Conservation (phyloP, 2,888 invertebrate species). For the Cheilosia pagana region DNA sequence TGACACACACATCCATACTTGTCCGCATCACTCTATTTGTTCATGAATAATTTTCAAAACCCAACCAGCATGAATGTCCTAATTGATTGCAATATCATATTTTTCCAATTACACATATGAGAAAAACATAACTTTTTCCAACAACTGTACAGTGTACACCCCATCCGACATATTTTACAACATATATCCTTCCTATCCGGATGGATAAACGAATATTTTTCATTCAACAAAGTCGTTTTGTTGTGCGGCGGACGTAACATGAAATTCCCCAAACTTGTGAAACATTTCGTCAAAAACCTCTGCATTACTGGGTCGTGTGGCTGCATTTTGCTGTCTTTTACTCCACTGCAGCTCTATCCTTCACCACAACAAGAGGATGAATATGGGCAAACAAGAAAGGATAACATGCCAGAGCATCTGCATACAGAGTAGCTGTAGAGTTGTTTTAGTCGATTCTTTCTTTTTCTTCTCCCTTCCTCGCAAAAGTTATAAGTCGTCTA, state of each 20-base stretch:
- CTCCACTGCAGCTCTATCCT: conserved; percentile 32
- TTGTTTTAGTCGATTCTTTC: too few relatives aligned
- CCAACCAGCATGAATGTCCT: too few relatives aligned
- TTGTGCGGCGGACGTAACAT: conserved; percentile 46
- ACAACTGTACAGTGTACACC: not conserved
- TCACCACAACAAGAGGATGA: conserved; percentile 30
- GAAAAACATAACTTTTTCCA: not conserved
- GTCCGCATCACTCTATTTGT: too few relatives aligned
- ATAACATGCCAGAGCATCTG: conserved; percentile 55
- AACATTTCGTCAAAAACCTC: conserved; percentile 67
- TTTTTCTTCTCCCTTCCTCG: not conserved
- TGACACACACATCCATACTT: too few relatives aligned
- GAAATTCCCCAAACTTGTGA: conserved; percentile 59
- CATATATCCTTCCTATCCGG: conserved; percentile 41
- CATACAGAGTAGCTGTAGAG: conserved; percentile 21
- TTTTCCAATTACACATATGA: not conserved
- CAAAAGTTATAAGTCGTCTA: conserved; percentile 54
- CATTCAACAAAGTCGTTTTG: conserved; percentile 31
- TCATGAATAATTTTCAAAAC: too few relatives aligned
- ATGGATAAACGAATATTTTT: conserved; percentile 50
- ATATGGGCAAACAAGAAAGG: conserved; percentile 23
- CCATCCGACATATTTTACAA: conserved; percentile 21
- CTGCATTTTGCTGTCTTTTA: conserved; percentile 25
- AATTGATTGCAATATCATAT: too few relatives aligned
- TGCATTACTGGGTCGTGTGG: conserved; percentile 25